These are phyloP conservation scores for Neosalanx taihuensis DNA, from an alignment of 2,797 vertebrate genomes.

Conservation along the genomic window DNA sequence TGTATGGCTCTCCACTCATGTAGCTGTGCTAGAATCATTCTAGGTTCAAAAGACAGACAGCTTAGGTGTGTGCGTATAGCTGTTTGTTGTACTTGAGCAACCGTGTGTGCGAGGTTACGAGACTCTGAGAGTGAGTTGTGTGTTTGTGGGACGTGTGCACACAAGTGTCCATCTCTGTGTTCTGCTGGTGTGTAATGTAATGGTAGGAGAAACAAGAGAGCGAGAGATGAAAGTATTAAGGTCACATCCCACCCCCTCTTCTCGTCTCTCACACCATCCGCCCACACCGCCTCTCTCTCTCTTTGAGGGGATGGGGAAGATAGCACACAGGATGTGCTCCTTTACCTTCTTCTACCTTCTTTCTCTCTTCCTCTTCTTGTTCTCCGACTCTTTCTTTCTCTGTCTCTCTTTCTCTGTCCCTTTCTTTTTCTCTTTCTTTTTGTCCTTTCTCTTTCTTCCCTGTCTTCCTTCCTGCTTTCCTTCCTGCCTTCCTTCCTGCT, in stretches of 20 bases:
- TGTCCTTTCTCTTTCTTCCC: background rate
- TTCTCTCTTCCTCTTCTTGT: background rate
- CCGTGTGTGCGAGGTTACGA: background rate
- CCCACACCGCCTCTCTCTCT: conserved; percentile 11
- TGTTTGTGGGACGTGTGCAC: conserved; percentile 18
- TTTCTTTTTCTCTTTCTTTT: background rate
- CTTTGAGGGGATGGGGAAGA: conserved; percentile 7
- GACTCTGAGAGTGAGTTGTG: conserved; percentile 10
- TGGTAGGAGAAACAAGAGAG: conserved; percentile 21
- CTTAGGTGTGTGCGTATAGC: too few relatives aligned
- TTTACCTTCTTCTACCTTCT: background rate
- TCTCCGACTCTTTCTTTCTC: too few relatives aligned
- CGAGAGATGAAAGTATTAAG: conserved; percentile 45
- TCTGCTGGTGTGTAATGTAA: conserved; percentile 43
- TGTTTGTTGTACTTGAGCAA: too few relatives aligned
- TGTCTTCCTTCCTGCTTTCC: too few relatives aligned
- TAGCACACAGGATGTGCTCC: background rate
- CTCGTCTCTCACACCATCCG: conserved; percentile 15
- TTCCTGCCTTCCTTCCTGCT: too few relatives aligned
- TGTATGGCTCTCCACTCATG: too few relatives aligned
- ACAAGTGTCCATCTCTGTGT: conserved; percentile 32
- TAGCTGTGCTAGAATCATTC: too few relatives aligned
- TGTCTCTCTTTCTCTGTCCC: background rate
- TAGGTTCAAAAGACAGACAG: too few relatives aligned
- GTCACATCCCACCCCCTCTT: conserved; percentile 37